Percentiles rank a stretch among this genome's conserved stretches.
phyloP scores from a whole-genome alignment of 2,113 vertebrate species.

The Thermophis baileyi region DNA sequence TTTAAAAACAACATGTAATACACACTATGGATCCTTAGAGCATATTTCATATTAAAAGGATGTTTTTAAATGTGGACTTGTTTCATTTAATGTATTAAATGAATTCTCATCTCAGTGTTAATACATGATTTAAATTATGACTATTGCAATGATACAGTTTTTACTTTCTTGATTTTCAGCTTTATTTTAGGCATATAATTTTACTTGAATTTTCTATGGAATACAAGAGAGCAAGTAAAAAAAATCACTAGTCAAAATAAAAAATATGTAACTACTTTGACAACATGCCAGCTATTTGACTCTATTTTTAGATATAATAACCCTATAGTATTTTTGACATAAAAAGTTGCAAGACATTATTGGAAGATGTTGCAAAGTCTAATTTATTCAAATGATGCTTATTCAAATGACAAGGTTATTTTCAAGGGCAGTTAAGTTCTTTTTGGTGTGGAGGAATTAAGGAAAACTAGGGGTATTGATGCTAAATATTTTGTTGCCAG shows the following conservation, averaged over 20 bases:
- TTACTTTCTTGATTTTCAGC: not conserved
- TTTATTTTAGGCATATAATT: not conserved
- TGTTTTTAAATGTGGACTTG: constrained; percentile 4
- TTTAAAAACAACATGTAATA: constrained; percentile 24
- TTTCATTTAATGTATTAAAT: constrained; percentile 22
- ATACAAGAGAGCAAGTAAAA: not conserved
- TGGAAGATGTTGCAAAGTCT: not conserved
- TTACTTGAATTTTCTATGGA: not conserved
- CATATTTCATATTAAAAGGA: not conserved
- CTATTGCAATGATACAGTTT: not conserved
- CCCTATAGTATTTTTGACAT: not conserved
- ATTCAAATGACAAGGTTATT: not conserved
- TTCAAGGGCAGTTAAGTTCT: not conserved
- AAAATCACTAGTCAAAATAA: not conserved
- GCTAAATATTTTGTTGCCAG: not conserved
- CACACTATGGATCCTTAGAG: not conserved
- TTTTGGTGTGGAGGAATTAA: not conserved
- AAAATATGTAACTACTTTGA: not conserved
- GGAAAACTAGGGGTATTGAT: not conserved
- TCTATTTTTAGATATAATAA: not conserved
- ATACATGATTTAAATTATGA: constrained; percentile 2
- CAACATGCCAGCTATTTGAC: not conserved
- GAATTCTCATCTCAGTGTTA: constrained; percentile 11
- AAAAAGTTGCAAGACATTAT: not conserved
- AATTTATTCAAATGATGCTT: not conserved